Evolutionary conservation across 2,797 vertebrate genomes (phyloP).

Genomic region (Poeciliopsis turneri): DNA sequence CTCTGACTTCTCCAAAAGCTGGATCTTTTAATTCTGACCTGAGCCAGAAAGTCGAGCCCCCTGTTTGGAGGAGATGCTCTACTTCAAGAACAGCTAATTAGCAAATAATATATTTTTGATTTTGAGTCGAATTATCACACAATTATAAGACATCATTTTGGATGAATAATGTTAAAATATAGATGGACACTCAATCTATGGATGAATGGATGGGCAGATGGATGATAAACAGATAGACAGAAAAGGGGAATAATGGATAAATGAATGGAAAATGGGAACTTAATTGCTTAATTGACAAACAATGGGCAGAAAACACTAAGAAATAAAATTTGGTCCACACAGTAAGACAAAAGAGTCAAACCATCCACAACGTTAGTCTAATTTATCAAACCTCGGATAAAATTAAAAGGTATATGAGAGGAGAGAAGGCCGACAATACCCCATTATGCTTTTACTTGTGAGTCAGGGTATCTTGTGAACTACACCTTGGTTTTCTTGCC

Average conservation of each 20-base stretch:
- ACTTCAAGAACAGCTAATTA: not conserved
- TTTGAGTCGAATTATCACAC: not conserved
- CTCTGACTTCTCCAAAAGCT: not conserved
- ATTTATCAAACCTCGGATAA: not conserved
- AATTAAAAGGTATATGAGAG: not conserved
- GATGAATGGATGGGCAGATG: not conserved
- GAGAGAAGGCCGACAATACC: not conserved
- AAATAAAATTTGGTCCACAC: not conserved
- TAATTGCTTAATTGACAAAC: not conserved
- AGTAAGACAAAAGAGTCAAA: not conserved
- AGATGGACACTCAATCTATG: not conserved
- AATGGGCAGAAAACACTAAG: not conserved
- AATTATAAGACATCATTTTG: not conserved
- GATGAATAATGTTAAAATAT: not conserved
- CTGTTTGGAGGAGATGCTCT: not conserved
- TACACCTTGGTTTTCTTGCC: slow-evolving; percentile 16
- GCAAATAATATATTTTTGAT: not conserved
- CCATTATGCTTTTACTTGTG: not conserved
- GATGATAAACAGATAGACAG: not conserved
- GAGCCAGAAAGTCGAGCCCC: not conserved
- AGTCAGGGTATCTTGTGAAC: not conserved
- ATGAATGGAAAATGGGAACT: not conserved
- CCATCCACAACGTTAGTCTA: not conserved
- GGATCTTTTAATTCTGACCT: not conserved
- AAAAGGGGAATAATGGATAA: not conserved